Base-by-base conservation (phyloP, 1,140 invertebrate species). In the Drosophila prosaltans region DNA sequence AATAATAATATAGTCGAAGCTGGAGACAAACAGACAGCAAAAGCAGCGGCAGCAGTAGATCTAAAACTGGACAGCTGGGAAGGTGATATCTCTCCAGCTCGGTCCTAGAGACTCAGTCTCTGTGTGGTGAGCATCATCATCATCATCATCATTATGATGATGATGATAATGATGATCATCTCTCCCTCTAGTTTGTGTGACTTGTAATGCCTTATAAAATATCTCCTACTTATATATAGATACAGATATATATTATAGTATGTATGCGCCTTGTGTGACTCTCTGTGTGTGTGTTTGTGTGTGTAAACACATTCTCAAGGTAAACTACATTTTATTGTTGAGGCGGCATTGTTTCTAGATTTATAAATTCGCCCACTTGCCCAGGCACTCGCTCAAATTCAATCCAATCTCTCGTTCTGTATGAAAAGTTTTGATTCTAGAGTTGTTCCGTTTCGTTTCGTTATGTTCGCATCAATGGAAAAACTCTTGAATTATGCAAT, bases 311-410 rank as follows among this genome's bases (percentile, higher is more conserved):
- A 74, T 81, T 89, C 84, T 88, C 84, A 88, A 88, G 84, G 84
- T 88, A 89, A 88, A 88, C 84, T 88, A 88, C 85, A 88, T 88
- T 88, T 88, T 84, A 88, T 88, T 88, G 83, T 88, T 89, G 83
- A 79, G 84, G 84, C 83, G 83, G 83, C 83, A 89, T 89, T 86
- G 83, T 88, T 82, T 88, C 83, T 88, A 80, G 76, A 84, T 88
- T 82, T 51, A 51, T 51, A 51, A 51, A 88, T 68, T 88, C 83
- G 83, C 83, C 83, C 74, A 77, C 74, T 61, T 71, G 58, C 21
- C 73, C 48, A 77, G 73, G 66, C 45, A 51, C 45, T 51, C 45
- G 45, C 24, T 51, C 16, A n/a, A 51, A 51, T 10, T 51, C 32
- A 36, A 16, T 16, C 45, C 45, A 51, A 51, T 51, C 45, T 51